phyloP scores from a whole-genome alignment of 1,140 invertebrate genomes.

The Drosophila albomicans region DNA sequence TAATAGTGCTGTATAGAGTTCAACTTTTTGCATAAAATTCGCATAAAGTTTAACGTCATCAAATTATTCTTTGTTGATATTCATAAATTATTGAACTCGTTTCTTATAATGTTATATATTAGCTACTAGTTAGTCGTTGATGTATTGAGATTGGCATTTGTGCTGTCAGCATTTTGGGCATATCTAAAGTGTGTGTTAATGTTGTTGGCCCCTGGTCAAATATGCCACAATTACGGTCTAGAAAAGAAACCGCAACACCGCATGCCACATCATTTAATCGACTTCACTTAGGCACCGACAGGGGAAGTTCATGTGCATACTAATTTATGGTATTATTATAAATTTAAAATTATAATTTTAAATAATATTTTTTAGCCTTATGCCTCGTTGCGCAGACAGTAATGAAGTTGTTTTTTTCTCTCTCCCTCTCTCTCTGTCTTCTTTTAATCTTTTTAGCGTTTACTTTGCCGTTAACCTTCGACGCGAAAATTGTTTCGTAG shows the following conservation, averaged over 20 bases:
- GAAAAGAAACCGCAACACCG: constrained; percentile 27
- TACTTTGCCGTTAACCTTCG: constrained; percentile 70
- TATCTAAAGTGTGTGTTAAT: constrained; percentile 54
- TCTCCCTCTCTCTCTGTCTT: constrained; percentile 32
- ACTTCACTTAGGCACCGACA: constrained; percentile 22
- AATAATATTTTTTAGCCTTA: constrained; percentile 60
- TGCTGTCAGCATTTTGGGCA: constrained; percentile 22
- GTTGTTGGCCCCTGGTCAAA: constrained; percentile 22
- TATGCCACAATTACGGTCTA: constrained; percentile 21
- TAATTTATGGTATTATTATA: constrained; percentile 17
- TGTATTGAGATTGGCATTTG: constrained; percentile 1
- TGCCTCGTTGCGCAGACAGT: constrained; percentile 61
- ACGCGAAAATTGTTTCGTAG: constrained; percentile 62
- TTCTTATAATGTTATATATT: not conserved
- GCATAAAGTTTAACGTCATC: not conserved
- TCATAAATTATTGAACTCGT: not conserved
- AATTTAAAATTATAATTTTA: constrained; percentile 70
- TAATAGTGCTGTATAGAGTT: too few relatives aligned
- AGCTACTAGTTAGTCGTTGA: not conserved
- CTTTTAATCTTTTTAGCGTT: constrained; percentile 48
- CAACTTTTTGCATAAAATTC: too few relatives aligned
- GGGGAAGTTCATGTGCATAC: constrained; percentile 14
- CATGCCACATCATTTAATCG: constrained; percentile 40
- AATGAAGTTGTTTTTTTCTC: constrained; percentile 26
- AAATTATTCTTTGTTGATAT: not conserved